Base-by-base conservation (phyloP, 64 coral and sea anemone genomes). In the Montipora foliosa region DNA sequence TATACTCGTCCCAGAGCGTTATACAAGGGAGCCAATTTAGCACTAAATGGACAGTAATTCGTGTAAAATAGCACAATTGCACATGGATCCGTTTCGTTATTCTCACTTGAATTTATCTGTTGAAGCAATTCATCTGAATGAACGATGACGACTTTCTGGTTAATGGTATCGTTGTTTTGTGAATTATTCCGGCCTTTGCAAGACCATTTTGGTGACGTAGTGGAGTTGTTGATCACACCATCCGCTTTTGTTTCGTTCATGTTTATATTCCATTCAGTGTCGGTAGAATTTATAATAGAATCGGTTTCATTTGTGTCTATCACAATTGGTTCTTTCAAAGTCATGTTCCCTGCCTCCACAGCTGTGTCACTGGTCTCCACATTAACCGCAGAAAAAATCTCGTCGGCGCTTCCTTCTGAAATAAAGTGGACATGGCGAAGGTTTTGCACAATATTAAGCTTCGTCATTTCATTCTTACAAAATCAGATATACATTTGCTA, bases 51-150 rank as follows among this genome's bases (percentile, higher is more conserved):
- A 82, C 97, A 99, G 17, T 91, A 99, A 8, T 82, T 88, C 7
- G 97, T 90, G 94, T 94, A 99, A 87, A 99, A 99, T 89, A 99
- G 70, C 0, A 99, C 95, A 37, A 96, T 87, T 47, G 89, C 95
- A 94, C 97, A 99, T 49, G 95, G 59, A 85, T 91, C 92, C 2
- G 91, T 94, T 5, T 83, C 75, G 74, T 99, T 99, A 45, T 81
- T 73, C 21, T 47, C 59, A 22, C 92, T 95, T 10, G 89, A 58
- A 71, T 97, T 97, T 47, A 97, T 92, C 93, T 83, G 88, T 61
- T 67, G 87, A 6, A 92, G 46, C 16, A 91, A 75, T 17, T 68
- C 29, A 15, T 77, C 67, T 7, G 94, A 83, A 66, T 92, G 83
- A 46, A 91, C 80, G 13, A 97, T 58, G 6, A 94, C n/a, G 53